Base-by-base conservation (phyloP, 2,888 invertebrate species). In the Caenorhabditis virilis region DNA sequence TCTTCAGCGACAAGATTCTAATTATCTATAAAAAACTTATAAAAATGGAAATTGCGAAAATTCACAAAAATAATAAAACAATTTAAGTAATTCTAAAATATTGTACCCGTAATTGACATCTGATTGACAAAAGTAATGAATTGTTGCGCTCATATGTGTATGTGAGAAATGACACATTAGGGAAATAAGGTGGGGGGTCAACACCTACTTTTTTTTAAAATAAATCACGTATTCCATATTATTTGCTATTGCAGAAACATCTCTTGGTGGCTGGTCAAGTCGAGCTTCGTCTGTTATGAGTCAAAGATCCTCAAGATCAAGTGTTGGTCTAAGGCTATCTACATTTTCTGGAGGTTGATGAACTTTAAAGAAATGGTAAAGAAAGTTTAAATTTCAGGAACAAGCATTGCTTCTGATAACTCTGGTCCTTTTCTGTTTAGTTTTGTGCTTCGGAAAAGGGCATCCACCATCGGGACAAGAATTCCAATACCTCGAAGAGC, bases 351-450 rank as follows among this genome's bases (percentile, higher is more conserved):
- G 69, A 53, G 75, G 63, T 64, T 9, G n/a, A n/a, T 13, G 15
- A 7, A 13, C 7, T n/a, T 9, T 51, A 15, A 25, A 13, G 7
- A 7, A 15, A 15, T 15, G 5, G 1, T 16, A 51, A 5, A 2
- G 26, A 36, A 9, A 2, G 39, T 15, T 39, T 36, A 25, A 52
- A 13, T 16, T 57, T 45, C 23, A 59, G 79, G 80, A 22, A 82
- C 82, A 2, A 79, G 78, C n/a, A 82, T 82, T 25, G 79, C 82
- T 27, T 79, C 79, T 1, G 82, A 82, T 60, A 82, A 79, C 39
- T 78, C 78, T 15, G 82, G 82, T 4, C 82, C 82, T 7, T 82
- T 82, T 57, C 67, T 83, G 20, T 82, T 83, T 63, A 75, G 74
- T 39, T 82, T 80, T 55, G 80, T 82, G 1, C 57, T 82, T 15